Evolutionary conservation across 2,888 invertebrate genomes (phyloP).

Genomic region (Diabrotica balteata): DNA sequence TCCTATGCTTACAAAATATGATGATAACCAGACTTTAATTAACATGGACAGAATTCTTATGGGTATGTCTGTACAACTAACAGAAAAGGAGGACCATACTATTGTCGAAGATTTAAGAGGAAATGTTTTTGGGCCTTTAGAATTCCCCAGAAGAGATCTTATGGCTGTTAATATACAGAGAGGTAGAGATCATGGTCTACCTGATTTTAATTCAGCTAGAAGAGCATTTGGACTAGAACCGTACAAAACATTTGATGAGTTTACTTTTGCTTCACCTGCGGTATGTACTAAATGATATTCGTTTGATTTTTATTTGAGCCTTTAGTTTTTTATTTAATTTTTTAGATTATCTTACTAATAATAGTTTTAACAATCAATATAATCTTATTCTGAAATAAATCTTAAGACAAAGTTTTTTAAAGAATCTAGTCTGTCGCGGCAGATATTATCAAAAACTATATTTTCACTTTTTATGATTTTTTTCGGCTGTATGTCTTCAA

Average conservation of each 20-base stretch:
- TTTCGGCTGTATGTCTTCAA: no score
- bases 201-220: slow-evolving; percentile 68
- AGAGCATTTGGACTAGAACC: slow-evolving; percentile 57
- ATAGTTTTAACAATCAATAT: no score
- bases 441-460: no score
- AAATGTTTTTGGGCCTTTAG: slow-evolving; percentile 65
- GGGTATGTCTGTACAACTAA: slow-evolving; percentile 65
- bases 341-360: background rate
- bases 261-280: slow-evolving; percentile 30
- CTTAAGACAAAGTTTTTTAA: no score
- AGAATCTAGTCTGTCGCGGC: no score
- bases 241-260: slow-evolving; percentile 45
- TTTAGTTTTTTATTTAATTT: background rate
- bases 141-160: slow-evolving; percentile 66
- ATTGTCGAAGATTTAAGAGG: slow-evolving; percentile 68
- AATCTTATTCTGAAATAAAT: no score
- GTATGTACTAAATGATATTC: slow-evolving; percentile 21
- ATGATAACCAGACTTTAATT: slow-evolving; percentile 46
- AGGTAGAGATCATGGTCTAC: slow-evolving; percentile 66
- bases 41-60: slow-evolving; percentile 64
- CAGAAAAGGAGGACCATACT: slow-evolving; percentile 65
- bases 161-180: slow-evolving; percentile 68
- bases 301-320: background rate
- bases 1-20: slow-evolving; percentile 47
- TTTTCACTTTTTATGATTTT: no score